Percentiles rank a stretch among this genome's conserved stretches.
Conservation (phyloP, 2,797 vertebrate species). For the Cirrhinus mrigala region DNA sequence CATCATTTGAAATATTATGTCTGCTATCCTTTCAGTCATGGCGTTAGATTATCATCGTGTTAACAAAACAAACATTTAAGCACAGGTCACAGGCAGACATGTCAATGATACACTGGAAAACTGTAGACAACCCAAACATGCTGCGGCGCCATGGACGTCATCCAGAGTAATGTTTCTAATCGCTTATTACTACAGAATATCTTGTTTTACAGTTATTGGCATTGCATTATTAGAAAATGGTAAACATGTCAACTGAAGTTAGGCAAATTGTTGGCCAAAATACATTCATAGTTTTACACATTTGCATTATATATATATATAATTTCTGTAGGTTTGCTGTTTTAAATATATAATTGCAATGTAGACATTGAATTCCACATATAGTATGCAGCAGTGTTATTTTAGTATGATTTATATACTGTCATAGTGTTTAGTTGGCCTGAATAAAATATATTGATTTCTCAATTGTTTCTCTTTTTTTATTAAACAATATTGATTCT, state of each 20-base stretch:
- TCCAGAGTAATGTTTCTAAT: background rate
- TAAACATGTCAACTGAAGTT: background rate
- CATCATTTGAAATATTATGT: background rate
- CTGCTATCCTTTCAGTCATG: constrained; percentile 2
- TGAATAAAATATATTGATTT: too few relatives aligned
- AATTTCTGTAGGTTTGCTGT: background rate
- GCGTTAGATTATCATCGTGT: constrained; percentile 24
- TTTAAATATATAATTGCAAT: background rate
- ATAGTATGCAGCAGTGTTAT: background rate
- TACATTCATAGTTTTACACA: background rate
- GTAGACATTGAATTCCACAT: background rate
- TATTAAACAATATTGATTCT: too few relatives aligned
- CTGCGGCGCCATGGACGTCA: background rate
- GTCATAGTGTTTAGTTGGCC: background rate
- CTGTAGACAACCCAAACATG: constrained; percentile 32
- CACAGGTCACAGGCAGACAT: constrained; percentile 22
- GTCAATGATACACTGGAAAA: background rate
- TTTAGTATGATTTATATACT: background rate
- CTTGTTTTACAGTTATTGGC: background rate
- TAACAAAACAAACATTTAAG: constrained; percentile 46
- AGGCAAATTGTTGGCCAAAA: background rate
- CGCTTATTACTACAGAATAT: background rate
- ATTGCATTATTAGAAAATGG: background rate
- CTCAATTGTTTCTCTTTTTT: too few relatives aligned
- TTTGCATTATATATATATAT: background rate